Evolutionary conservation across 2,113 vertebrate genomes (phyloP), one percentile per base, ranked within the genome.

Genomic region (human): DNA sequence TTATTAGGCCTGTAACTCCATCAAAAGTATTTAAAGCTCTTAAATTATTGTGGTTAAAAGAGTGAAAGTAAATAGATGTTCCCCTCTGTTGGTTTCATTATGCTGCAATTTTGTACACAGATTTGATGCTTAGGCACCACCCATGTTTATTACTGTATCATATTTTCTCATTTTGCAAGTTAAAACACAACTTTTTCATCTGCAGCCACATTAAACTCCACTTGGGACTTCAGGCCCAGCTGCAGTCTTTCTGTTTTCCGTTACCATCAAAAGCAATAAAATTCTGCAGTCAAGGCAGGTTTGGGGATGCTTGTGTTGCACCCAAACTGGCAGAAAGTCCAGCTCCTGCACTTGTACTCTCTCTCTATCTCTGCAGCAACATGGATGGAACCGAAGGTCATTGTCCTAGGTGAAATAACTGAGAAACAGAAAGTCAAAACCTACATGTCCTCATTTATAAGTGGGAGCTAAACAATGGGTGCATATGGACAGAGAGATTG

Each of bases 1-100:
- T 97, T 95, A 97, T 97, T 83, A 96, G 86, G 68, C 16, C 68
- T 91, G 50, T 72, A 64, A 61, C 89, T 96, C 91, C 75, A 64
- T 96, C 89, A 97, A 59, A 95, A 89, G 70, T 72, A 82, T 87
- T 48, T 38, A 90, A 81, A 81, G 78, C 89, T 89, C 61, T 94
- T 93, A 89, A 82, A 82, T 22, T 35, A 45, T 52, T 27, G 48
- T 72, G 82, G 59, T 59, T 82, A 40, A 66, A 97, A 81, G 72
- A 80, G 72, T 22, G 35, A 90, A 93, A 91, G 43, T 75, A 90
- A 93, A 88, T 40, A 76, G 73, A 80, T 57, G 61, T 76, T 88
- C 83, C 78, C 17, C 6, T 95, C 52, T 11, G 17, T 73, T 48
- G 73, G 76, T 82, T 90, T 96, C 75, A 83, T 35, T 32, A 88